Evolutionary conservation across 2,113 vertebrate species (phyloP).

Genomic region (Tonatia bakeri): DNA sequence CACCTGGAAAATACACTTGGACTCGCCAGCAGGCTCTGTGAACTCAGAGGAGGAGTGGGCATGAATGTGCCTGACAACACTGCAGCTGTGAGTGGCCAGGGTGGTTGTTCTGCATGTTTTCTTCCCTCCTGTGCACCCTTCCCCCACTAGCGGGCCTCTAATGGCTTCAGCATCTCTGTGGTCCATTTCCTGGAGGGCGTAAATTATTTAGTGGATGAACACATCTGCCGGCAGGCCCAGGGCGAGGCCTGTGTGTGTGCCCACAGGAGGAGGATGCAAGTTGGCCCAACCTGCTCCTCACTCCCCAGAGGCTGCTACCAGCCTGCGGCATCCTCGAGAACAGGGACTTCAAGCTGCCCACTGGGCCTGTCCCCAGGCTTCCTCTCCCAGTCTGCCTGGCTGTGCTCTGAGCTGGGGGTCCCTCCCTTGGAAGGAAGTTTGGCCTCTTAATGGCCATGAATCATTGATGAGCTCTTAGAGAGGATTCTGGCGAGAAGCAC

Average conservation of each 20-base stretch:
- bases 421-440: constrained; percentile 52
- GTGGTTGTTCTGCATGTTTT: neutral
- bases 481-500: constrained; percentile 53
- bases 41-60: neutral
- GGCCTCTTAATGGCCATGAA: constrained; percentile 70
- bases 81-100: neutral
- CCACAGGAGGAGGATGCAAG: neutral
- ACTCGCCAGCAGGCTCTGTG: rapidly evolving
- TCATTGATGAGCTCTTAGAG: constrained; percentile 69
- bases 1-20: neutral
- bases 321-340: neutral
- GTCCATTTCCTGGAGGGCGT: constrained; percentile 71
- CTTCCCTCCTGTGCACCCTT: neutral
- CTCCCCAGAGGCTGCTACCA: neutral
- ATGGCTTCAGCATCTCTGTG: constrained; percentile 52
- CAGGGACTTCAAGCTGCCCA: neutral
- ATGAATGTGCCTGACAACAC: neutral
- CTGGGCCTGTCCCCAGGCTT: neutral
- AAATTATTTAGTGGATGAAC: constrained; percentile 78
- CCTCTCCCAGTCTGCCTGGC: neutral
- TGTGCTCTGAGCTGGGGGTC: neutral
- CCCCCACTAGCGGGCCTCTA: constrained; percentile 50
- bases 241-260: neutral
- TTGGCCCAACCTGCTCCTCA: neutral
- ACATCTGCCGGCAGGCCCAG: constrained; percentile 60